Base-by-base conservation (phyloP, 2,113 vertebrate genomes). In the Hemiprocne comata region DNA sequence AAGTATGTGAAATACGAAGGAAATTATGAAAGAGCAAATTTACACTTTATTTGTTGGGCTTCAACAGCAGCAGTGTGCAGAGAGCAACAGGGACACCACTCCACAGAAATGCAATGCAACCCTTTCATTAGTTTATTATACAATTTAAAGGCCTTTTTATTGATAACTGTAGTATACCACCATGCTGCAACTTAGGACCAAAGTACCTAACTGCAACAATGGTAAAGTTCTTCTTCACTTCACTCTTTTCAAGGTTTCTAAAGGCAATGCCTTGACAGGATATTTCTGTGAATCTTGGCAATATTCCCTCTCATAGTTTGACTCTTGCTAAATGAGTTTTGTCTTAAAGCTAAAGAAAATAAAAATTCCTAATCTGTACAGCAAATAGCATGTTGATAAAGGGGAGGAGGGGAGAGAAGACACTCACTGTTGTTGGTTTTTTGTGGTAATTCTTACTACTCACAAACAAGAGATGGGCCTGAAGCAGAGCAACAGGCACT, bases 211-310 rank as follows among this genome's bases (percentile, higher is more conserved):
- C 74, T 17, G 34, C 42, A 78, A 15, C 0, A 7, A 51, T 20
- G 31, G 15, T 10, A 14, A 19, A 16, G 19, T 13, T 29, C 53
- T 17, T 78, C n/a, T 71, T 54, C 53, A 58, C 17, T 17, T 82
- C 69, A 55, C 31, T n/a, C 48, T 73, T 84, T 48, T 50, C 54
- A 73, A 55, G 3, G 38, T 53, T 55, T 87, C 65, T 33, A 25
- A 51, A 44, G 33, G 48, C 3, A 1, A 31, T 50, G 48, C 42
- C 0, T 3, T 0, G 0, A 44, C 1, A 42, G 65, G 46, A 10
- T 44, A 61, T 36, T 73, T 89, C 50, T 33, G 29, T 5, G 5
- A 36, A 70, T 65, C 55, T 57, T 81, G 69, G 81, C 85, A 80
- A 62, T 38, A 17, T 62, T 91, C 18, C 73, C 55, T 67, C 61